Base-by-base conservation (phyloP, 2,113 vertebrate species). In the Aplodontia rufa region DNA sequence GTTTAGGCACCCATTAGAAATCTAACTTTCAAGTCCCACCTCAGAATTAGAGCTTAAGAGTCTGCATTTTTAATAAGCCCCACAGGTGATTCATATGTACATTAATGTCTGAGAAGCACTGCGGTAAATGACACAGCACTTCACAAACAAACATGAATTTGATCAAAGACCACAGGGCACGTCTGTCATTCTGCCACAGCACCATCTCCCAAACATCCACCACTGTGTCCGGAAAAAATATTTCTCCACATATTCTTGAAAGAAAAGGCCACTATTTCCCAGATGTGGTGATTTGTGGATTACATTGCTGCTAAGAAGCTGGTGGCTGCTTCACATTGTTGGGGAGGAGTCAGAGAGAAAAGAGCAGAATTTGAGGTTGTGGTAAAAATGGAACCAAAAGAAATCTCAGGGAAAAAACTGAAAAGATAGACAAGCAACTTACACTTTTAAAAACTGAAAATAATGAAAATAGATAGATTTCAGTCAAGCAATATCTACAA, bases 321-420 rank as follows among this genome's bases (percentile, higher is more conserved):
- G 22, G 35, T 55, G 40, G 40, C 68, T 92, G 58, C 45, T 60
- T 92, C 47, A 60, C 11, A 28, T 17, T 40, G 12, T 82, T 6
- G 24, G 19, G 32, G 6, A 37, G 24, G 13, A 3, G 32, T 7
- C 3, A 6, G 17, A 11, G 30, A 13, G 26, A 72, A 9, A 6
- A 92, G 47, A 93, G 16, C 32, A 87, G 66, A 82, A 90, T 68
- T 66, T 78, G 28, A 92, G 20, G 19, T 19, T 37, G 9, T 79
- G 53, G 78, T 42, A 84, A 95, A 95, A 91, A 74, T 10, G 82
- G 60, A 79, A 90, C 6, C 68, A 87, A 83, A 90, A 93, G 49
- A 13, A 90, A 85, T 37, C 26, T 86, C 12, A 35, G 7, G 68
- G n/a, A 2, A 7, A 13, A 40, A 71, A 81, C 35, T 11, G 35